Evolutionary conservation across 2,113 vertebrate species (phyloP).

Genomic region (Cyanoramphus novaezelandiae): DNA sequence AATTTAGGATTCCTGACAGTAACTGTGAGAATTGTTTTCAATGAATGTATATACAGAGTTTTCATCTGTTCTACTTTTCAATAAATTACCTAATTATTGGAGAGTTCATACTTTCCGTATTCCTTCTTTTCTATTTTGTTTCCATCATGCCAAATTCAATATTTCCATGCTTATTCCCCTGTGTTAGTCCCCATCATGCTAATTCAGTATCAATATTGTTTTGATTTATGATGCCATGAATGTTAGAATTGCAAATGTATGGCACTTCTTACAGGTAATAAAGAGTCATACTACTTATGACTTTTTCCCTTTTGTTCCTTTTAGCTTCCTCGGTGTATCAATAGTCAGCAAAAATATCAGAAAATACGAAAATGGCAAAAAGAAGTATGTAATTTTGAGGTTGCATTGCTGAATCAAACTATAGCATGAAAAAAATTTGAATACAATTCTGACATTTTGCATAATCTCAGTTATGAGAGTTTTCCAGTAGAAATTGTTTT

Average conservation of each 20-base stretch:
- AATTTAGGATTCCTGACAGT: not conserved
- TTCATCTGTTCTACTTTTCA: not conserved
- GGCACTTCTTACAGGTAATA: not conserved
- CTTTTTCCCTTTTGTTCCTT: not conserved
- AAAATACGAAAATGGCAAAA: not conserved
- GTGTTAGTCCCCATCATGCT: not conserved
- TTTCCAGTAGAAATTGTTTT: not conserved
- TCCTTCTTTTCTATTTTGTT: not conserved
- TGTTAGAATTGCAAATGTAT: not conserved
- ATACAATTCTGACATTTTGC: not conserved
- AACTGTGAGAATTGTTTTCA: not conserved
- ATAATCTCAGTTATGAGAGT: not conserved
- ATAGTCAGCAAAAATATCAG: not conserved
- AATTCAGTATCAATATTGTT: not conserved
- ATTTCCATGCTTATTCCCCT: not conserved
- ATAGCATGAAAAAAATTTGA: not conserved
- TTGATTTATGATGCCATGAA: not conserved
- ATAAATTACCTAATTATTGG: not conserved
- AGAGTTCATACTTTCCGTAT: not conserved
- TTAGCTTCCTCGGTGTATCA: not conserved
- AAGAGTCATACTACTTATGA: rapidly evolving
- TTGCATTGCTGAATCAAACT: not conserved
- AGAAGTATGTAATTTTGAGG: not conserved
- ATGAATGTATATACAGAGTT: not conserved
- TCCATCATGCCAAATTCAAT: not conserved